Evolutionary conservation across 2,888 invertebrate genomes (phyloP), one percentile per base, ranked within the genome.

Genomic region (Tortricodes alternella): DNA sequence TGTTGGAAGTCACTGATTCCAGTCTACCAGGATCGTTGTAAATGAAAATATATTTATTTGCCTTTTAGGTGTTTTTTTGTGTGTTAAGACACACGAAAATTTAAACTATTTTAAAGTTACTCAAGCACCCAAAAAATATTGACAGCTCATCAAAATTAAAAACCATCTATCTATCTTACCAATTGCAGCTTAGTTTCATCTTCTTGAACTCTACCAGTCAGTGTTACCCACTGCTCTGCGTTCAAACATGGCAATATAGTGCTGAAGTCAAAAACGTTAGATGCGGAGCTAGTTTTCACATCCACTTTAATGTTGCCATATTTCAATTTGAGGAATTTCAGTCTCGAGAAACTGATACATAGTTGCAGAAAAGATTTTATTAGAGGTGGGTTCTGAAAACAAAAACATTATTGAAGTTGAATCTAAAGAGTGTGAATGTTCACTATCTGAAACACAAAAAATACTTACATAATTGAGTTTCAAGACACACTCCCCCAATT

Each of bases 241-340:
- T 61, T 71, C 58, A 91, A 67, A 61, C 81, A 89, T 0, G 86
- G 82, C 43, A 90, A 63, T n/a, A 91, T 46, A 0, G 69, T 2
- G 21, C 71, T 81, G 7, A 88, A 55, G 59, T 89, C 83, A 5
- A 70, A 78, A 37, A 81, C 69, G 3, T 76, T 73, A 13, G 62
- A 62, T 56, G 67, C 62, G 58, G 58, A 50, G 5, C 60, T 49
- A 15, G 56, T 39, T 2, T 59, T n/a, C n/a, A 75, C 39, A 1
- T 71, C 67, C 3, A 83, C 9, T 62, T 85, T 85, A 1, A 71
- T 68, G 63, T 83, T 80, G 62, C 87, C 80, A 68, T 89, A 89
- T 60, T 86, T 85, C 9, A 83, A 61, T 34, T 89, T 88, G 0
- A 91, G 67, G 0, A 91, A 65, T 62, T 89, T 91, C 1, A 91